Evolutionary conservation across 2,888 invertebrate genomes (phyloP).

Genomic region (Agrochola lychnidis): DNA sequence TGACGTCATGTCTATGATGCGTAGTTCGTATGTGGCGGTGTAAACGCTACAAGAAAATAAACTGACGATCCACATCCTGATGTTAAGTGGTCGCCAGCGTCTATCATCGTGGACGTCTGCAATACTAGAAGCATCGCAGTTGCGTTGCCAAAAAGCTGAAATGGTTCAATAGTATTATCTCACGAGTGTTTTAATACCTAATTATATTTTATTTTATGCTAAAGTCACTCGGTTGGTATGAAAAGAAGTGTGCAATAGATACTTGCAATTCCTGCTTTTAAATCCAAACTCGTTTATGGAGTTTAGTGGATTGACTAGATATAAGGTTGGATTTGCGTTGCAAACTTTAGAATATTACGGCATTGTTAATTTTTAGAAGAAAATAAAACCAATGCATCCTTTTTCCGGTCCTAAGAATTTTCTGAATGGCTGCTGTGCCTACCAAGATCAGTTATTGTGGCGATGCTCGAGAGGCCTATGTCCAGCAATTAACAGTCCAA

Average conservation of each 20-base stretch:
- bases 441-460: neutral
- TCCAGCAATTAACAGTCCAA: neutral
- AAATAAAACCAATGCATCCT: neutral
- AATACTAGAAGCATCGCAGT: neutral
- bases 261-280: slow-evolving; percentile 27
- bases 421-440: neutral
- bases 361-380: neutral
- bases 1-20: too few species aligned
- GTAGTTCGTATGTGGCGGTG: too few species aligned
- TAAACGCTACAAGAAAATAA: too few species aligned
- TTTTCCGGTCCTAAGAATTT: neutral
- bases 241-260: slow-evolving; percentile 8
- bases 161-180: too few species aligned
- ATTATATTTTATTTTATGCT: neutral
- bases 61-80: too few species aligned
- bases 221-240: neutral
- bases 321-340: neutral
- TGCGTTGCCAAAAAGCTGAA: neutral
- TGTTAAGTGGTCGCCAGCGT: neutral
- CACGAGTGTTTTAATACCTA: too few species aligned
- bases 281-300: neutral
- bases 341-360: neutral
- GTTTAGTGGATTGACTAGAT: slow-evolving; percentile 1
- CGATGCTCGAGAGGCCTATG: neutral
- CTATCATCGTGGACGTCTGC: neutral